These are phyloP conservation scores for Lobophora halterata DNA, from an alignment of 2,888 invertebrate species.

Conservation along the genomic window DNA sequence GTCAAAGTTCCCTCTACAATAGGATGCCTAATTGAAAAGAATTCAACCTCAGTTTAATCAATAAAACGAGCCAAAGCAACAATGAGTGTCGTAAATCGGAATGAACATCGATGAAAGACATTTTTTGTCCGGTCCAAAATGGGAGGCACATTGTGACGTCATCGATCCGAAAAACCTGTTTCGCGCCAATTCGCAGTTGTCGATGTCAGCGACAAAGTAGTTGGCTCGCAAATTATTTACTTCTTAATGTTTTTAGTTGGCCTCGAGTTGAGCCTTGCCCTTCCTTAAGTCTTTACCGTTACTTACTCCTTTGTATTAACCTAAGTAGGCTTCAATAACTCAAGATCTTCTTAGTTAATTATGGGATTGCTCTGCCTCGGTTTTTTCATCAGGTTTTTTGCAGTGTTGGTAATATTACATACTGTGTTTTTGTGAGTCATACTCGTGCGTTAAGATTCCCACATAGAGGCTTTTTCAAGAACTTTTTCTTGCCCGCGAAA, in stretches of 20 bases:
- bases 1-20: no score
- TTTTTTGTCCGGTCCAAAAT: constrained; percentile 61
- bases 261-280: constrained; percentile 50
- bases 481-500: no score
- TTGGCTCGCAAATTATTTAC: constrained; percentile 55
- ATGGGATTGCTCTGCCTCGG: no score
- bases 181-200: constrained; percentile 78
- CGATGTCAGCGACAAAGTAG: constrained; percentile 62
- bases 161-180: constrained; percentile 70
- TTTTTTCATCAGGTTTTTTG: no score
- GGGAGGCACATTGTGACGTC: constrained; percentile 63
- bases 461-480: no score
- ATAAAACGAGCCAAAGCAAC: constrained; percentile 32
- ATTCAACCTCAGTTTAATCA: constrained; percentile 29
- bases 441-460: no score
- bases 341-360: no score
- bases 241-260: constrained; percentile 51
- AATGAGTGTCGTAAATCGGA: constrained; percentile 61
- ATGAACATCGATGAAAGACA: constrained; percentile 51
- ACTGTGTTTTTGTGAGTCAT: no score
- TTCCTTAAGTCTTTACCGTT: constrained; percentile 68
- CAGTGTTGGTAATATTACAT: no score
- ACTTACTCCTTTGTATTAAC: constrained; percentile 47
- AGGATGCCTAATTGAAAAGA: constrained; percentile 1
- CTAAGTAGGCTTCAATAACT: no score